Percentiles rank a stretch among this genome's conserved stretches.
Conservation (phyloP, 2,888 invertebrate species). For the Hipparchia sbordonii region DNA sequence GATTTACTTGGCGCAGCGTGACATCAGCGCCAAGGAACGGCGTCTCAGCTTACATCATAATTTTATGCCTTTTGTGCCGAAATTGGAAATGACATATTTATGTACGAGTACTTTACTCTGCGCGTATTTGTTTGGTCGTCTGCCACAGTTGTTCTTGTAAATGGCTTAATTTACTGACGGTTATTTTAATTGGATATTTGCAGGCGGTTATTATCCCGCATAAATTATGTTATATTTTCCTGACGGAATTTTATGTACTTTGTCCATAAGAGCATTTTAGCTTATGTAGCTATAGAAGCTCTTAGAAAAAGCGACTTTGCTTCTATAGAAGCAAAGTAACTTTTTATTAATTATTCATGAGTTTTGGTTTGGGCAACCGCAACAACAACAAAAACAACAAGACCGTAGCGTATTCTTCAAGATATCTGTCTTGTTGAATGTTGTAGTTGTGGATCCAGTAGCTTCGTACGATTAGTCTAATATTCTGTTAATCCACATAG, state of each 20-base stretch:
- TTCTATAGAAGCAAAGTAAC: no score
- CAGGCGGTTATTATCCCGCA: background rate
- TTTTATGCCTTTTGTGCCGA: slow-evolving; percentile 34
- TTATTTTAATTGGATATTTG: background rate
- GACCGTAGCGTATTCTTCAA: no score
- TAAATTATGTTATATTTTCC: background rate
- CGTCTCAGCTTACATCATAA: slow-evolving; percentile 38
- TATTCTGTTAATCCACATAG: no score
- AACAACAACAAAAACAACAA: no score
- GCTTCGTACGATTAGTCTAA: no score
- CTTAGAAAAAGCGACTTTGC: no score
- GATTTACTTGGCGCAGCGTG: slow-evolving; percentile 38
- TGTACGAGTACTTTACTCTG: slow-evolving; percentile 20
- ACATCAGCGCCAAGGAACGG: slow-evolving; percentile 36
- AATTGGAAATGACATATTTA: slow-evolving; percentile 34
- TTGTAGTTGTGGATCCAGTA: no score
- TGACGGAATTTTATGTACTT: background rate
- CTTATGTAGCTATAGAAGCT: no score
- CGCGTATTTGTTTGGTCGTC: slow-evolving; percentile 20
- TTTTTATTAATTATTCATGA: no score
- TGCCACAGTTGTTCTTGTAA: slow-evolving; percentile 21
- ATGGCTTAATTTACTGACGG: slow-evolving; percentile 18
- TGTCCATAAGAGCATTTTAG: no score
- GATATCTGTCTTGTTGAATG: no score
- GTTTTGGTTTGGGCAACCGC: no score